phyloP scores from a whole-genome alignment of 2,113 vertebrate genomes.

The Electrona antarctica region DNA sequence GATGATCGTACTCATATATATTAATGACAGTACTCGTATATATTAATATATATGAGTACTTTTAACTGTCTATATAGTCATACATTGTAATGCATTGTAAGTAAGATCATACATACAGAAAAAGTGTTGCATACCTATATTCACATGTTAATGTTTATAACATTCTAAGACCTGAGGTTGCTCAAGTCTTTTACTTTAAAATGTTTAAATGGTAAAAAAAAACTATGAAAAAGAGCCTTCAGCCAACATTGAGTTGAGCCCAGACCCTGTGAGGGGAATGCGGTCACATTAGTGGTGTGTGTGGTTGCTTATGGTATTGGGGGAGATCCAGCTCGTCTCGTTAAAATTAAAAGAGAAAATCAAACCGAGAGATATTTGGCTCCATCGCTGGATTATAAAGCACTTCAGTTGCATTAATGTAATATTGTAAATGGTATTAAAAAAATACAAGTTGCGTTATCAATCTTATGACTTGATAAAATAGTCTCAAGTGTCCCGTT shows the following conservation, averaged over 20 bases:
- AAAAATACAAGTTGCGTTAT: conserved; percentile 37
- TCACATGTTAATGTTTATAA: neutral
- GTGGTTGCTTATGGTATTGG: conserved; percentile 31
- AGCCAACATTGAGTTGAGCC: conserved; percentile 25
- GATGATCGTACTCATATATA: no score
- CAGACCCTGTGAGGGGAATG: conserved; percentile 24
- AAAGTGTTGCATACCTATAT: no score
- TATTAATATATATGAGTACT: no score
- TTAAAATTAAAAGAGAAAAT: conserved; percentile 49
- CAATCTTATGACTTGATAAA: conserved; percentile 17
- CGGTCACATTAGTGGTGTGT: conserved; percentile 7
- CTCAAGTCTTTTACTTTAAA: conserved; percentile 11
- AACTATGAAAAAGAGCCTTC: neutral
- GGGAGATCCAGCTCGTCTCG: conserved; percentile 54
- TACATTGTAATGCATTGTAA: no score
- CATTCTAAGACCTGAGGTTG: conserved; percentile 4
- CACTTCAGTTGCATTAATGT: conserved; percentile 43
- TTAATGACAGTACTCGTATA: no score
- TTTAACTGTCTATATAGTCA: no score
- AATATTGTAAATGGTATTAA: conserved; percentile 39
- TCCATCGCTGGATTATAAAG: conserved; percentile 39
- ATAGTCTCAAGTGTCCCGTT: neutral
- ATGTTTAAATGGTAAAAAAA: conserved; percentile 13
- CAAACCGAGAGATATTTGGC: conserved; percentile 29
- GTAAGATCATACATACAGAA: no score